Percentiles rank a stretch among this genome's conserved stretches.
Evolutionary conservation across 2,797 vertebrate genomes (phyloP).

Genomic region (Nannoperca obscura): DNA sequence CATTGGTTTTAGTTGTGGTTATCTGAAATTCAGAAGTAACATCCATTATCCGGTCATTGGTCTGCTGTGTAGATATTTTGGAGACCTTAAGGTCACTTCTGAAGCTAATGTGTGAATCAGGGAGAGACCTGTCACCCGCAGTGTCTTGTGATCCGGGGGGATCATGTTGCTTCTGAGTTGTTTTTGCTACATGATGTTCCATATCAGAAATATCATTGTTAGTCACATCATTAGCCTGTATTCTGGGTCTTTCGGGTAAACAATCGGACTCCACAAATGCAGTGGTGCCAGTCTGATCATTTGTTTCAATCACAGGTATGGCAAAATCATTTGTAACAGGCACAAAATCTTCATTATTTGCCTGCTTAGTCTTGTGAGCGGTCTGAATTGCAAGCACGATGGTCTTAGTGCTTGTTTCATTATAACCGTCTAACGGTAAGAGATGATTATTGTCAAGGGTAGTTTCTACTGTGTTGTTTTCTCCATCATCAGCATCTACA

Average conservation of each 20-base stretch:
- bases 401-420: constrained; percentile 11
- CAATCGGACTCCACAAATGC: constrained; percentile 23
- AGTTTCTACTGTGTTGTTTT: constrained; percentile 16
- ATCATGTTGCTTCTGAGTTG: constrained; percentile 20
- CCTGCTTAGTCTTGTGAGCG: constrained; percentile 1
- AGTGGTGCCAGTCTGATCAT: constrained; percentile 8
- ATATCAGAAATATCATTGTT: constrained; percentile 26
- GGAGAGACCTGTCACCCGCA: neutral
- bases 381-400: constrained; percentile 8
- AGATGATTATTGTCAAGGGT: constrained; percentile 19
- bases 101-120: constrained; percentile 18
- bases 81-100: constrained; percentile 20
- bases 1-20: constrained; percentile 16
- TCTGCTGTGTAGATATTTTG: constrained; percentile 24
- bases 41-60: constrained; percentile 16
- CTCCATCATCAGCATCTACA: constrained; percentile 16
- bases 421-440: constrained; percentile 15
- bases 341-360: constrained; percentile 30
- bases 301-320: constrained; percentile 28
- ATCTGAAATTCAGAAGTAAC: constrained; percentile 32
- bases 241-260: constrained; percentile 27
- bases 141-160: neutral
- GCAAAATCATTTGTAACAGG: constrained; percentile 21
- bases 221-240: constrained; percentile 30
- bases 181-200: constrained; percentile 18